Evolutionary conservation across 2,888 invertebrate species (phyloP).

Genomic region (Portevinia maculata): DNA sequence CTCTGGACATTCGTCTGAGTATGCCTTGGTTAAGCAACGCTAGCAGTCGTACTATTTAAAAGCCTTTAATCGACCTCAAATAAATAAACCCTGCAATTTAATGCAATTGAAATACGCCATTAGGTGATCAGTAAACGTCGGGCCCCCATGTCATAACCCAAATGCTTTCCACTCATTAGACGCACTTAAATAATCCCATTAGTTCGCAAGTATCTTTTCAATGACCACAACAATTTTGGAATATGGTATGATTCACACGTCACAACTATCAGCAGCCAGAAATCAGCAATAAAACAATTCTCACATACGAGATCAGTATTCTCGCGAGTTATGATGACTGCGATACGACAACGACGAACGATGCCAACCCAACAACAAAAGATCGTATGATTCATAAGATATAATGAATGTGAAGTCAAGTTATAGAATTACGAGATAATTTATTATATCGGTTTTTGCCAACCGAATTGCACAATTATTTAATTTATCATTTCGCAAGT

Average conservation of each 20-base stretch:
- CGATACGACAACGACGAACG: slow-evolving; percentile 28
- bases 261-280: slow-evolving; percentile 28
- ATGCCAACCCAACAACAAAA: slow-evolving; percentile 26
- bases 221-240: no score
- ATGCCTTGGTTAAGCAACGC: no score
- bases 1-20: no score
- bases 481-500: slow-evolving; percentile 6
- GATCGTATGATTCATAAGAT: slow-evolving; percentile 53
- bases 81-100: no score
- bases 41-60: no score
- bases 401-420: slow-evolving; percentile 56
- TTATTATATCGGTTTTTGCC: slow-evolving; percentile 29
- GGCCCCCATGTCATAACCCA: no score
- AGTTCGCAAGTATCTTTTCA: no score
- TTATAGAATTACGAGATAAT: slow-evolving; percentile 44
- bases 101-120: no score
- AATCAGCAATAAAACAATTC: slow-evolving; percentile 28
- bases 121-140: no score
- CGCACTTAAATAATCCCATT: no score
- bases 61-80: no score
- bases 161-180: no score
- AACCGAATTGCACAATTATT: slow-evolving; percentile 8
- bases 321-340: neutral
- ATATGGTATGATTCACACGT: slow-evolving; percentile 33
- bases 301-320: slow-evolving; percentile 39